These are phyloP conservation scores for Pecten maximus DNA, from an alignment of 2,888 invertebrate genomes.

Conservation along the genomic window DNA sequence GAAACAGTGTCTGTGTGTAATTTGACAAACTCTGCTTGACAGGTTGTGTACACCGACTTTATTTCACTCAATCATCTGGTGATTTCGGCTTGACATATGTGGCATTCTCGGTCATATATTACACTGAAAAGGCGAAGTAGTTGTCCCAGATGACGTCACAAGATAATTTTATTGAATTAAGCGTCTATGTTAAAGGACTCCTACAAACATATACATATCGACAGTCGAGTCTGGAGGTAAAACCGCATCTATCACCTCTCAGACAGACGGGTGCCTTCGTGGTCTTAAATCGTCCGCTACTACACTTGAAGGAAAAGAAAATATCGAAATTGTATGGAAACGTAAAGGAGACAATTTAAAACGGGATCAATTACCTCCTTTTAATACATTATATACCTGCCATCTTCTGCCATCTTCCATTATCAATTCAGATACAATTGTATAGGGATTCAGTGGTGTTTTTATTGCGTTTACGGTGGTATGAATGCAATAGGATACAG, in stretches of 20 bases:
- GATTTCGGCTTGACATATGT: neutral
- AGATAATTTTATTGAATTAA: conserved; percentile 29
- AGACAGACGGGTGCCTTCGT: neutral
- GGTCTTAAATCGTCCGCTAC: conserved; percentile 19
- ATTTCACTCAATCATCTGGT: conserved; percentile 9
- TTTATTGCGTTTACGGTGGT: too few relatives aligned
- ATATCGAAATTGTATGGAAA: neutral
- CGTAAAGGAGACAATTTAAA: neutral
- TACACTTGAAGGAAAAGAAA: neutral
- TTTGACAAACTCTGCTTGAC: conserved; percentile 17
- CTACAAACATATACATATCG: neutral
- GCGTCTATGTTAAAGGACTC: conserved; percentile 5
- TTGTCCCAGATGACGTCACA: conserved; percentile 17
- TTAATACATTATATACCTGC: too few relatives aligned
- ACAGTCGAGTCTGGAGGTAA: neutral
- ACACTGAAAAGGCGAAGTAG: conserved; percentile 16
- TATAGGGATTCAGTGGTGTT: too few relatives aligned
- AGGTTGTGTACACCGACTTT: neutral
- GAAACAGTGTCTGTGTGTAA: conserved; percentile 22
- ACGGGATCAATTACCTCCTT: too few relatives aligned
- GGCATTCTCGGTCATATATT: neutral
- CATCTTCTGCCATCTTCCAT: too few relatives aligned
- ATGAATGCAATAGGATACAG: too few relatives aligned
- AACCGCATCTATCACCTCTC: neutral
- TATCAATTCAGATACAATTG: too few relatives aligned